phyloP scores from a whole-genome alignment of 2,113 vertebrate species.

The Zosterops borbonicus region DNA sequence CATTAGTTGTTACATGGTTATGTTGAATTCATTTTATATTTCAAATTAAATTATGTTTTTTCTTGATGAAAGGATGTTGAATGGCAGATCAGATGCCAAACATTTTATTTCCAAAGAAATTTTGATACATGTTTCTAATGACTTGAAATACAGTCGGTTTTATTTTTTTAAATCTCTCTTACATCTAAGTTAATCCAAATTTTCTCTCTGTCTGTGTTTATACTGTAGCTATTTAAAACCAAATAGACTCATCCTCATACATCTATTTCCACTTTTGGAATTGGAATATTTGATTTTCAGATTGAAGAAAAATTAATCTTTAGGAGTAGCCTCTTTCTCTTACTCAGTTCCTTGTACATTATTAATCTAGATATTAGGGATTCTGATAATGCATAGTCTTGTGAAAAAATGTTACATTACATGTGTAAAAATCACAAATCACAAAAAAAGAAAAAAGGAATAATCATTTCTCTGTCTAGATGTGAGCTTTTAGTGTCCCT shows the following conservation, averaged over 20 bases:
- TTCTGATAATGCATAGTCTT: not conserved
- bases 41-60: not conserved
- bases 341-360: not conserved
- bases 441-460: not conserved
- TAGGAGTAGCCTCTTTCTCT: not conserved
- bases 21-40: not conserved
- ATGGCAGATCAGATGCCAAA: not conserved
- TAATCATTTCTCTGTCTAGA: not conserved
- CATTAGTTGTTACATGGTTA: not conserved
- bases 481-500: not conserved
- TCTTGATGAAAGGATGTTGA: not conserved
- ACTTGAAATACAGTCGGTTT: not conserved
- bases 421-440: not conserved
- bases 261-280: not conserved
- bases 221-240: not conserved
- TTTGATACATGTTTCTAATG: not conserved
- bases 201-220: not conserved
- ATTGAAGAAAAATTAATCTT: not conserved
- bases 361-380: not conserved
- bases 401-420: not conserved
- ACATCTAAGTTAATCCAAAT: not conserved
- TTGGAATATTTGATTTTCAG: not conserved
- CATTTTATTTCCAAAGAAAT: not conserved
- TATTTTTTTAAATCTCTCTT: not conserved
- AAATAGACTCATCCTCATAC: not conserved